phyloP scores from a whole-genome alignment of 1,140 invertebrate species.

The Papilio helenus region DNA sequence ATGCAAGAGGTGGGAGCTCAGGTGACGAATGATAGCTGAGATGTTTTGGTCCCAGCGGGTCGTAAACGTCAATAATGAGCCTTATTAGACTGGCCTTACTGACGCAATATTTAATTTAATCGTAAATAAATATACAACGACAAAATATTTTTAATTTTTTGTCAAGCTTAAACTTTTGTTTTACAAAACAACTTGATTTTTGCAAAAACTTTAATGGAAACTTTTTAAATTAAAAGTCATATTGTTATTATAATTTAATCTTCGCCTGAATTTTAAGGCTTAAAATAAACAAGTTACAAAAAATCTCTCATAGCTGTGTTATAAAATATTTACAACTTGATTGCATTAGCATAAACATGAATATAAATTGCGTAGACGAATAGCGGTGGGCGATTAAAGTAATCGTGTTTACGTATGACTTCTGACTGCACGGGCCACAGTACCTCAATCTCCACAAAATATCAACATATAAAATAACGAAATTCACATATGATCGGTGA shows the following conservation, averaged over 20 bases:
- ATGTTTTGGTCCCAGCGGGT: background rate
- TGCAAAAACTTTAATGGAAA: background rate
- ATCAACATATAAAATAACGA: background rate
- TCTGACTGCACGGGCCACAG: background rate
- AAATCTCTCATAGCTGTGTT: background rate
- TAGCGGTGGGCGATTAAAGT: slow-evolving; percentile 1
- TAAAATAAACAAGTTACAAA: background rate
- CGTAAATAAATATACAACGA: no score
- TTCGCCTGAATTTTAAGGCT: background rate
- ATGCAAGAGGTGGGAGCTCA: background rate
- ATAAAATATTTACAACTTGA: slow-evolving; percentile 17
- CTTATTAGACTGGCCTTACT: background rate
- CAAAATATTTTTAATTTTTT: no score
- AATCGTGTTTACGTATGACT: background rate
- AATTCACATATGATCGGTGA: background rate
- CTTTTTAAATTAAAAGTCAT: background rate
- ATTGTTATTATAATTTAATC: background rate
- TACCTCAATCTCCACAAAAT: background rate
- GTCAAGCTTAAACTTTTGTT: no score
- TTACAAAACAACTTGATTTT: no score
- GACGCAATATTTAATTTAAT: background rate
- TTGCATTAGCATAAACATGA: slow-evolving; percentile 15
- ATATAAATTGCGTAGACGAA: slow-evolving; percentile 17
- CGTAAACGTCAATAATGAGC: background rate
- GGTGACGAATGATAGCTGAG: background rate